Conservation (phyloP, 2,888 invertebrate species). For the Trissolcus japonicus region DNA sequence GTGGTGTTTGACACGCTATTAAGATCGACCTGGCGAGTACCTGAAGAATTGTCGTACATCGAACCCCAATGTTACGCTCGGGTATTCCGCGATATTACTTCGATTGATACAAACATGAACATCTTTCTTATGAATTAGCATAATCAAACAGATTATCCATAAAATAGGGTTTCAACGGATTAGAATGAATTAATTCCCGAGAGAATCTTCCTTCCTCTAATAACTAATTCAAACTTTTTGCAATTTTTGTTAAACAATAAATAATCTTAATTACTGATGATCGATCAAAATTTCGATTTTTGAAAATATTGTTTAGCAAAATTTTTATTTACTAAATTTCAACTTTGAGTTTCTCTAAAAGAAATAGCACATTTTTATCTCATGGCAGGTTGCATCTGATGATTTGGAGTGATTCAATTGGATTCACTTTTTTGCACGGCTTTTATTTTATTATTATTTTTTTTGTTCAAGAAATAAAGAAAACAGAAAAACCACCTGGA, state of each 20-base stretch:
- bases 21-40: slow-evolving; percentile 56
- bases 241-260: no score
- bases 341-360: no score
- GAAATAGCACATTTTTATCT: no score
- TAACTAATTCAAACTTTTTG: no score
- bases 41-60: slow-evolving; percentile 54
- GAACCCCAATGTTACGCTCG: slow-evolving; percentile 31
- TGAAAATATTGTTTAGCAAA: no score
- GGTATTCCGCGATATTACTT: slow-evolving; percentile 6
- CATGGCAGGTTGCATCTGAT: no score
- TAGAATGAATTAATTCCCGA: neutral
- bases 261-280: no score
- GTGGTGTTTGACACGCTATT: slow-evolving; percentile 54
- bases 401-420: no score
- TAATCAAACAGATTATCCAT: slow-evolving; percentile 16
- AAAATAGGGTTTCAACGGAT: slow-evolving; percentile 16
- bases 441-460: slow-evolving; percentile 13
- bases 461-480: slow-evolving; percentile 42
- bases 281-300: no score
- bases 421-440: slow-evolving; percentile 13
- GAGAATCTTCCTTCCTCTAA: neutral
- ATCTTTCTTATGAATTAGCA: neutral
- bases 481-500: slow-evolving; percentile 51
- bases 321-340: no score
- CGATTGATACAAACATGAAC: neutral